Evolutionary conservation across 1,140 invertebrate species (phyloP), one percentile per base, ranked within the genome.

Genomic region (Armadillidium nasatum): DNA sequence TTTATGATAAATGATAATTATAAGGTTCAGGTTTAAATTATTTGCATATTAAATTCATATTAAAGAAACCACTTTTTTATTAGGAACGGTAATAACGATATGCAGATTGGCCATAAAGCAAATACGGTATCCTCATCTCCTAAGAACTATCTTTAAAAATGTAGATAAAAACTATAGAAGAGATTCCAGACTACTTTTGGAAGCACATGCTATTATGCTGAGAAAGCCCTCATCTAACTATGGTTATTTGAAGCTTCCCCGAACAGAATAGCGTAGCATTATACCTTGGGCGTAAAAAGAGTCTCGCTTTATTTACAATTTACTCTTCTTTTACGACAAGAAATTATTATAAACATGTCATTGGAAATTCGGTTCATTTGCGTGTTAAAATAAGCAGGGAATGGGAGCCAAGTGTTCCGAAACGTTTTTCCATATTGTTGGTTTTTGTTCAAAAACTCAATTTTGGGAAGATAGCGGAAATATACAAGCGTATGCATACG

Each of bases 311-410:
- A 60, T 60, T 60, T 60, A 60, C 50, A 60, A 60, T 60, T 60
- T 60, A 60, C 50, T 60, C 50, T 60, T 60, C 50, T 6, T 60
- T 60, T 60, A 60, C 50, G 50, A 60, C 50, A 60, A 60, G 50
- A 60, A 60, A 60, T 60, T 60, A 60, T 60, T 60, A 60, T 60
- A 60, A 60, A 60, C 50, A 60, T 60, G 50, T 60, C 50, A 60
- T 60, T 60, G 50, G 50, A 60, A 60, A 60, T 60, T 60, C 50
- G 11, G 50, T 60, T 60, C 50, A 60, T 60, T 19, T 60, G 2
- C 50, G 50, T 60, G 50, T 60, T 60, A 60, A 60, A 60, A 60
- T 60, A 60, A 7, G 50, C 50, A 60, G 19, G 50, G 19, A 7
- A 15, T 13, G 50, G 50, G 50, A 60, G 50, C 50, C 50, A 60